Percentiles rank a stretch among this genome's conserved stretches.
phyloP scores from a whole-genome alignment of 2,888 invertebrate genomes.

The Nomada ruficornis region DNA sequence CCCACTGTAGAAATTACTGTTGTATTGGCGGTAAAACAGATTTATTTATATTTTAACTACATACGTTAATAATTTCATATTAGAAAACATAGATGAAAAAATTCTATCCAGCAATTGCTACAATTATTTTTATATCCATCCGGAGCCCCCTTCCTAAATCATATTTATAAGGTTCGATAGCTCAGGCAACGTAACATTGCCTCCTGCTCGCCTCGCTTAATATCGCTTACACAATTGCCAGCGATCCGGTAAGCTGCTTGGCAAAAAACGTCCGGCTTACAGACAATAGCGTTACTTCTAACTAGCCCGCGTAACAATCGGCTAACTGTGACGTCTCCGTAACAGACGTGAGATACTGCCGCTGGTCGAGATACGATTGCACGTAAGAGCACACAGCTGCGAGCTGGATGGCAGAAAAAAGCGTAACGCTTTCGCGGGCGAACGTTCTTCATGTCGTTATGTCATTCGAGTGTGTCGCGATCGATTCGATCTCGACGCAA shows the following conservation, averaged over 20 bases:
- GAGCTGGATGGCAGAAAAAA: constrained; percentile 17
- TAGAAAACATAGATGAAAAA: too few relatives aligned
- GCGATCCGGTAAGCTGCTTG: constrained; percentile 12
- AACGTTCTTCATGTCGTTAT: constrained; percentile 48
- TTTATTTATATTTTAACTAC: too few relatives aligned
- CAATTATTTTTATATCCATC: too few relatives aligned
- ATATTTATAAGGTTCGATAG: neutral
- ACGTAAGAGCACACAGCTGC: constrained; percentile 35
- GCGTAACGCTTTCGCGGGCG: constrained; percentile 38
- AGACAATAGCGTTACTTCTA: constrained; percentile 14
- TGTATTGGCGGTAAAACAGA: too few relatives aligned
- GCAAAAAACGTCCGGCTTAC: constrained; percentile 37
- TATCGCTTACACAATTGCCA: constrained; percentile 35
- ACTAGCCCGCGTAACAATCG: constrained; percentile 46
- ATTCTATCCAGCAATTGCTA: too few relatives aligned
- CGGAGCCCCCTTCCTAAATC: too few relatives aligned
- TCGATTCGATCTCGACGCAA: constrained; percentile 33
- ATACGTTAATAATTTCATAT: too few relatives aligned
- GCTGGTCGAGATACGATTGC: constrained; percentile 23
- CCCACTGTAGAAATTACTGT: neutral
- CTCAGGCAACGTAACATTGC: constrained; percentile 6
- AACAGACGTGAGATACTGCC: constrained; percentile 57
- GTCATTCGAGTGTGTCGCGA: constrained; percentile 48
- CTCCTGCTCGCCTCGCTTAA: neutral
- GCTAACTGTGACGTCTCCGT: constrained; percentile 49